A percentile compares a stretch with the other conserved stretches of the same genome.
These are phyloP conservation scores for Penaeus vannamei DNA, from an alignment of 1,140 invertebrate species.

Conservation along the genomic window DNA sequence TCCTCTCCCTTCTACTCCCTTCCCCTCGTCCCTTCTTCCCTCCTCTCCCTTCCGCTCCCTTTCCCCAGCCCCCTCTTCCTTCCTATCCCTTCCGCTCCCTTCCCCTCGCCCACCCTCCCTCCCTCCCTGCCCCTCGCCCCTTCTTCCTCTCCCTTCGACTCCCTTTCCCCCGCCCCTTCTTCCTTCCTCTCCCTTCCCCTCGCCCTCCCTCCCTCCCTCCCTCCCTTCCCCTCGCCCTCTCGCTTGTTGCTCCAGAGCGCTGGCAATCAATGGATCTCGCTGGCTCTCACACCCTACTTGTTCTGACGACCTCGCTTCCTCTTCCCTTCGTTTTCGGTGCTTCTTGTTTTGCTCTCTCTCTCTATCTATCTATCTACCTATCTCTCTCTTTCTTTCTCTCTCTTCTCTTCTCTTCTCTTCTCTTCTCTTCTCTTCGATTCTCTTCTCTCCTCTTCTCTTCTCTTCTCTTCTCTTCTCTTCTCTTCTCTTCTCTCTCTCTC, in stretches of 20 bases:
- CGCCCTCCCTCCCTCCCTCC: background rate
- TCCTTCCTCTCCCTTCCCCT: background rate
- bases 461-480: no score
- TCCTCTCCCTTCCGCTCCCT: no score
- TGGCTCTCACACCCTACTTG: background rate
- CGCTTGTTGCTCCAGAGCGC: background rate
- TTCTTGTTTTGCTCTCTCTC: background rate
- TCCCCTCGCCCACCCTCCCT: background rate
- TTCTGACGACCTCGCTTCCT: slow-evolving; percentile 2
- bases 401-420: no score
- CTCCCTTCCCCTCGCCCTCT: background rate
- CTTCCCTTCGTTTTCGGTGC: no score
- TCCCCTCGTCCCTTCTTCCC: no score
- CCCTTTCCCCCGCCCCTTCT: background rate
- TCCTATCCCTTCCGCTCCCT: background rate
- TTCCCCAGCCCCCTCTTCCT: background rate
- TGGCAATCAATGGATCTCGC: background rate
- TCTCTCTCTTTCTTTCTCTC: background rate
- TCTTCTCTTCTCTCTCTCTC: background rate
- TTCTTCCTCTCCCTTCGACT: background rate
- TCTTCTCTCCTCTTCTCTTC: background rate
- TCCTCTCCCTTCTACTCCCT: no score
- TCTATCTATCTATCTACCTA: background rate
- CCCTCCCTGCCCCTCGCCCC: background rate
- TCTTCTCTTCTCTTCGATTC: background rate